Evolutionary conservation across 2,797 vertebrate genomes (phyloP).

Genomic region (Tympanoctomys barrerae): DNA sequence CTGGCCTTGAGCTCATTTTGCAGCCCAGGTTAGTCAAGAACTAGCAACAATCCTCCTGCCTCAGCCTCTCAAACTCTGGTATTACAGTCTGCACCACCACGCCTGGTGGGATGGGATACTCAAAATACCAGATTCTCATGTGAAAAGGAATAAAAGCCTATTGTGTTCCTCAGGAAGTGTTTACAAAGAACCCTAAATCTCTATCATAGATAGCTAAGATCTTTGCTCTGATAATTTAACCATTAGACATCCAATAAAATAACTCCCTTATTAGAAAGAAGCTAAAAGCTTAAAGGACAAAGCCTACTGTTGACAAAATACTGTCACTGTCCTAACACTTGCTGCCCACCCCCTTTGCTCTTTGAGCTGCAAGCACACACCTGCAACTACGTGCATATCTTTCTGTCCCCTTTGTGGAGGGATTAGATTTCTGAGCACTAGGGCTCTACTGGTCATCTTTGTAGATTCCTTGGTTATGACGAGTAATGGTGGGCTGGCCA

Average conservation of each 20-base stretch:
- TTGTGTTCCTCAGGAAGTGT: neutral
- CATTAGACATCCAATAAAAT: slow-evolving; percentile 41
- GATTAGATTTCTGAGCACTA: neutral
- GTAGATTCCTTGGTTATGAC: neutral
- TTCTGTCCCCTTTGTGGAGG: neutral
- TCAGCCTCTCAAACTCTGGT: too few species aligned
- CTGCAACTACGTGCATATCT: neutral
- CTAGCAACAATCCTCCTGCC: too few species aligned
- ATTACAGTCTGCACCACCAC: too few species aligned
- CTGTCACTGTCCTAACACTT: neutral
- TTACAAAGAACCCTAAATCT: slow-evolving; percentile 46
- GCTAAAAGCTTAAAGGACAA: slow-evolving; percentile 8
- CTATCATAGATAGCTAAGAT: neutral
- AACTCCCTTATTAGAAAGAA: neutral
- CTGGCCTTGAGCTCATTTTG: too few species aligned
- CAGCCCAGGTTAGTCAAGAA: too few species aligned
- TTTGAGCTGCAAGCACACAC: neutral
- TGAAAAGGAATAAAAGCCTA: slow-evolving; percentile 33
- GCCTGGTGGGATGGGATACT: neutral
- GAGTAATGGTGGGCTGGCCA: neutral
- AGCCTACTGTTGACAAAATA: neutral
- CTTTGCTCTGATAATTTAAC: slow-evolving; percentile 45
- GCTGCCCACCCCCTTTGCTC: neutral
- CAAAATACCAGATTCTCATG: slow-evolving; percentile 26
- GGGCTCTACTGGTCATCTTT: neutral